A percentile compares a stretch with the other conserved stretches of the same genome.
phyloP scores from a whole-genome alignment of 2,797 vertebrate species.

The Myoxocephalus aenaeus region DNA sequence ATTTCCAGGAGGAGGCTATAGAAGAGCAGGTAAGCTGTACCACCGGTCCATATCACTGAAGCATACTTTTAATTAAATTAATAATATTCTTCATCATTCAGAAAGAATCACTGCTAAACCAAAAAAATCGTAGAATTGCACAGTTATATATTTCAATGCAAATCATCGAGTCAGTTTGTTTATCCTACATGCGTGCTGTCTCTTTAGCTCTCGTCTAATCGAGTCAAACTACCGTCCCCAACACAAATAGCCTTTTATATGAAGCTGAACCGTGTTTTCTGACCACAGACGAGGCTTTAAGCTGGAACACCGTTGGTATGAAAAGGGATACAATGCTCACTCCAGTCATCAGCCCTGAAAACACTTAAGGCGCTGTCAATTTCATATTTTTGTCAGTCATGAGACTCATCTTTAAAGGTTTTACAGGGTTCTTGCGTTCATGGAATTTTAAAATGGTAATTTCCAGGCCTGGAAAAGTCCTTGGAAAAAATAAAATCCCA shows the following conservation, averaged over 20 bases:
- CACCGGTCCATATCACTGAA: neutral
- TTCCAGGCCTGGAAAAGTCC: too few relatives aligned
- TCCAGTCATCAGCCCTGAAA: neutral
- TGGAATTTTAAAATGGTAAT: too few relatives aligned
- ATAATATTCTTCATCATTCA: neutral
- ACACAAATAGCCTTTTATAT: neutral
- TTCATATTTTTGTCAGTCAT: neutral
- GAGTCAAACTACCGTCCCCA: neutral
- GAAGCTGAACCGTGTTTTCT: neutral
- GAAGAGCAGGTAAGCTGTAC: slow-evolving; percentile 60
- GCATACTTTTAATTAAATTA: neutral
- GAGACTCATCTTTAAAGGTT: neutral
- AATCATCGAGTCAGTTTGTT: neutral
- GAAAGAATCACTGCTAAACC: neutral
- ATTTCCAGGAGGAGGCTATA: slow-evolving; percentile 70
- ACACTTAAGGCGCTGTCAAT: neutral
- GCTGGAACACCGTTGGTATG: neutral
- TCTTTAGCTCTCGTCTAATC: neutral
- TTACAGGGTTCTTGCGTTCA: too few relatives aligned
- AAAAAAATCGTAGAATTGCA: neutral
- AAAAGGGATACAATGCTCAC: neutral
- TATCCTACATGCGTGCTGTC: neutral
- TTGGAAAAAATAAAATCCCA: too few relatives aligned
- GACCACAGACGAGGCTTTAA: neutral
- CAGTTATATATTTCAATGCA: neutral